Evolutionary conservation across 2,113 vertebrate genomes (phyloP).

Genomic region (Leptosomus discolor): DNA sequence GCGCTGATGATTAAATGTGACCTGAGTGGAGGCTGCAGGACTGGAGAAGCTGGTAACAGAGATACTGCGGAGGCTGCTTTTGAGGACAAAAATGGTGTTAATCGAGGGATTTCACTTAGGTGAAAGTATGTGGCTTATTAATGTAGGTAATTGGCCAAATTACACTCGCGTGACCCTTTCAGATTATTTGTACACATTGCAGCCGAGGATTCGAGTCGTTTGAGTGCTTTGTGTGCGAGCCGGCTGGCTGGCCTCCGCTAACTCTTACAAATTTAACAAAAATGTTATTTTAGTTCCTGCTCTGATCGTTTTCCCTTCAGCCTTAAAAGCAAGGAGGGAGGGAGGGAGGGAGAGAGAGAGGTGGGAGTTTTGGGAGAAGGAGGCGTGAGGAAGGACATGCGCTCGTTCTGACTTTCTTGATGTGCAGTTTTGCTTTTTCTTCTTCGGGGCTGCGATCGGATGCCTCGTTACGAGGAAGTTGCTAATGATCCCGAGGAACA

Average conservation of each 20-base stretch:
- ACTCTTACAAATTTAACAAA: background rate
- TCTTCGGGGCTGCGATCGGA: background rate
- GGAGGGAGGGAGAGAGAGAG: background rate
- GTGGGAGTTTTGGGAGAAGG: no score
- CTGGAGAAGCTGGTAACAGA: background rate
- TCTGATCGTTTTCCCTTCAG: background rate
- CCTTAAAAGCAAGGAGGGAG: background rate
- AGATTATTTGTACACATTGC: background rate
- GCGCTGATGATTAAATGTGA: background rate
- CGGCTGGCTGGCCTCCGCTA: background rate
- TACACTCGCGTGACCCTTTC: background rate
- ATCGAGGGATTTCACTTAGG: background rate
- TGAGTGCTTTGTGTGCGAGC: accelerated
- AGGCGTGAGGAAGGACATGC: background rate
- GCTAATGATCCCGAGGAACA: background rate
- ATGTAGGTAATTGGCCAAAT: background rate
- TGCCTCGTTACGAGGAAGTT: background rate
- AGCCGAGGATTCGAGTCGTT: background rate
- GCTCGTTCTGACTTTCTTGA: no score
- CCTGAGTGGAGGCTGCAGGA: background rate
- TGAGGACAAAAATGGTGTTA: background rate
- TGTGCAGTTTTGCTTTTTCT: background rate
- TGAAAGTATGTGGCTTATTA: background rate
- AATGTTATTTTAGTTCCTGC: background rate
- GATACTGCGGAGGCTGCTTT: accelerated